phyloP scores from a whole-genome alignment of 2,888 invertebrate species.

The Zhengitettix transpicula region DNA sequence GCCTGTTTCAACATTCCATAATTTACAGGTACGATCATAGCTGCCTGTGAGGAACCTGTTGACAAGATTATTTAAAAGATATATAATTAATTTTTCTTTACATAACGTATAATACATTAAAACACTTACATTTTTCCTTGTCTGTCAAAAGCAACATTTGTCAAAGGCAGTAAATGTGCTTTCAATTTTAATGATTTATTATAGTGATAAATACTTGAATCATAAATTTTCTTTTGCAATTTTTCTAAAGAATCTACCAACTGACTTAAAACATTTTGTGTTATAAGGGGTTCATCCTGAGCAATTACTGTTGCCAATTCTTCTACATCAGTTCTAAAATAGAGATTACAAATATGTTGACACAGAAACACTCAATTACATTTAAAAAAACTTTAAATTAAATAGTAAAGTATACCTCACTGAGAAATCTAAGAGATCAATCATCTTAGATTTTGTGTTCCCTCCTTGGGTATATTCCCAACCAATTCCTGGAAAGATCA shows the following conservation, averaged over 20 bases:
- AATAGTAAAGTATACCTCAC: slow-evolving; percentile 31
- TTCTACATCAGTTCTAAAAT: slow-evolving; percentile 24
- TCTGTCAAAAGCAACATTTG: slow-evolving; percentile 55
- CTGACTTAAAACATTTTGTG: slow-evolving; percentile 37
- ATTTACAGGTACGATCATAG: slow-evolving; percentile 69
- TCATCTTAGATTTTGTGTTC: slow-evolving; percentile 38
- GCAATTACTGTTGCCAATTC: slow-evolving; percentile 33
- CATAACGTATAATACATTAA: neutral
- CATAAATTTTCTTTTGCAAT: slow-evolving; percentile 43
- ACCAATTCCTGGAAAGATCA: slow-evolving; percentile 31
- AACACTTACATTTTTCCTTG: slow-evolving; percentile 37
- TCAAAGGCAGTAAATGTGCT: slow-evolving; percentile 52
- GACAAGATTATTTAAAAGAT: neutral
- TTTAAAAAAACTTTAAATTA: neutral
- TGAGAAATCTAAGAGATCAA: slow-evolving; percentile 46
- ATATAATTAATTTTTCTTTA: neutral
- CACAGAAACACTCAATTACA: neutral
- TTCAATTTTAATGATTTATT: slow-evolving; percentile 46
- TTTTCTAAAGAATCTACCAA: slow-evolving; percentile 42
- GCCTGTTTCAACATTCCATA: slow-evolving; percentile 58
- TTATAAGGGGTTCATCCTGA: slow-evolving; percentile 36
- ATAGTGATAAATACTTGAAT: slow-evolving; percentile 42
- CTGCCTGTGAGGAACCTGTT: slow-evolving; percentile 61
- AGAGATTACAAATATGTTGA: slow-evolving; percentile 1
- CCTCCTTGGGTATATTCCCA: slow-evolving; percentile 43